These are phyloP conservation scores for Plotosus lineatus DNA, from an alignment of 2,113 vertebrate genomes.

Conservation along the genomic window DNA sequence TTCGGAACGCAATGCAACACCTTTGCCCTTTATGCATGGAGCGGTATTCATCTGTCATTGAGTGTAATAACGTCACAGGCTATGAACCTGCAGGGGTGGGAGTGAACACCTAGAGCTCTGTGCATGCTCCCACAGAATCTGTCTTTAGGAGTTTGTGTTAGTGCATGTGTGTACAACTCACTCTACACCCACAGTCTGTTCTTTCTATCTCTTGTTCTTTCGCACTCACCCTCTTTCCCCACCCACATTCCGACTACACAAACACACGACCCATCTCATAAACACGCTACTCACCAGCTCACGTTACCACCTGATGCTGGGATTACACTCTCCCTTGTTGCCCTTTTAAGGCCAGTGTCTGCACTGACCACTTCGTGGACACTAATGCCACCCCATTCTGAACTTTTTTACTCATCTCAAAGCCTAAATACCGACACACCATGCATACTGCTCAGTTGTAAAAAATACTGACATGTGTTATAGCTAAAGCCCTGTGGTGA, in stretches of 20 bases:
- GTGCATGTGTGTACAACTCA: background rate
- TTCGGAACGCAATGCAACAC: background rate
- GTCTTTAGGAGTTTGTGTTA: background rate
- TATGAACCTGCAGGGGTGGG: slow-evolving; percentile 23
- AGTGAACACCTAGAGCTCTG: slow-evolving; percentile 6
- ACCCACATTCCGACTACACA: slow-evolving; percentile 20
- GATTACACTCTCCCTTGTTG: slow-evolving; percentile 15
- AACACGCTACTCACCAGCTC: slow-evolving; percentile 42
- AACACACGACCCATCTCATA: slow-evolving; percentile 42
- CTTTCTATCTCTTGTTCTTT: background rate
- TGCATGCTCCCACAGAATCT: slow-evolving; percentile 28
- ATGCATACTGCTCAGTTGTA: background rate
- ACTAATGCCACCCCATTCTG: background rate
- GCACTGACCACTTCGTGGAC: background rate
- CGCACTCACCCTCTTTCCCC: background rate
- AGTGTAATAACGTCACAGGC: slow-evolving; percentile 12
- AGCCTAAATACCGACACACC: background rate
- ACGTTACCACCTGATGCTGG: slow-evolving; percentile 38
- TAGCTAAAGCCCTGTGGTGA: background rate
- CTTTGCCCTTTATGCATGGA: background rate
- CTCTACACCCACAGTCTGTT: slow-evolving; percentile 24
- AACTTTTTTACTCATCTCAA: background rate
- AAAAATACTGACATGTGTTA: background rate
- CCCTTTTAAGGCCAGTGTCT: slow-evolving; percentile 20
- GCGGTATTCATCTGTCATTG: background rate